These are phyloP conservation scores for Equus przewalskii DNA, from an alignment of 2,113 vertebrate genomes.

Conservation along the genomic window DNA sequence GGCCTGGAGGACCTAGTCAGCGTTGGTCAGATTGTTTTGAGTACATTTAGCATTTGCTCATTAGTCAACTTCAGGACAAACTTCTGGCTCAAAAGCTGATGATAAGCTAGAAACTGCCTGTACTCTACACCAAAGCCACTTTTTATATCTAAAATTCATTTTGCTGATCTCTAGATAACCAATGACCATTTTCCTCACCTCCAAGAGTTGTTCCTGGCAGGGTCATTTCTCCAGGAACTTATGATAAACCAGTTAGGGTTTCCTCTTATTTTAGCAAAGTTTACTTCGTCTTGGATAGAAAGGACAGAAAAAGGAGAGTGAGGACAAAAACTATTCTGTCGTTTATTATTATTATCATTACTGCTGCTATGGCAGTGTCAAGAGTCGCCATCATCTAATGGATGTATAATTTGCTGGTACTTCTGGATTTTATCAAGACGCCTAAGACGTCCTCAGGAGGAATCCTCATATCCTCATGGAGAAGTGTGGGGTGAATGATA, in stretches of 20 bases:
- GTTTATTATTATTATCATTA: not conserved
- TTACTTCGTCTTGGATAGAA: not conserved
- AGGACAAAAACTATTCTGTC: not conserved
- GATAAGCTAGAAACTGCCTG: slow-evolving; percentile 50
- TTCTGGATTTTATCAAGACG: not conserved
- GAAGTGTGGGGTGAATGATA: not conserved
- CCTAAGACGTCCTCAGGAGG: not conserved
- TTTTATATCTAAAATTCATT: slow-evolving; percentile 12
- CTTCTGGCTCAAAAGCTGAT: slow-evolving; percentile 6
- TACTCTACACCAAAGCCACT: slow-evolving; percentile 14
- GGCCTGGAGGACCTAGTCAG: not conserved
- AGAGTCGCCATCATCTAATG: not conserved
- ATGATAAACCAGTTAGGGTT: not conserved
- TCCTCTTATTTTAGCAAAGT: slow-evolving; percentile 45
- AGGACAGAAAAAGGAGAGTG: not conserved
- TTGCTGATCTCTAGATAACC: slow-evolving; percentile 34
- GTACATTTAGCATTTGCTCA: not conserved
- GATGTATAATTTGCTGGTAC: too few relatives aligned
- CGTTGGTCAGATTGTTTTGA: not conserved
- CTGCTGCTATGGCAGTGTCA: too few relatives aligned
- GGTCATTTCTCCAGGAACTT: not conserved
- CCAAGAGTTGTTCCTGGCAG: not conserved
- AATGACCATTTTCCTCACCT: not conserved
- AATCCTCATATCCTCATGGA: not conserved
- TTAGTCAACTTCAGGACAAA: not conserved